Conservation (phyloP, 2,888 invertebrate genomes). For the Noctua comes region DNA sequence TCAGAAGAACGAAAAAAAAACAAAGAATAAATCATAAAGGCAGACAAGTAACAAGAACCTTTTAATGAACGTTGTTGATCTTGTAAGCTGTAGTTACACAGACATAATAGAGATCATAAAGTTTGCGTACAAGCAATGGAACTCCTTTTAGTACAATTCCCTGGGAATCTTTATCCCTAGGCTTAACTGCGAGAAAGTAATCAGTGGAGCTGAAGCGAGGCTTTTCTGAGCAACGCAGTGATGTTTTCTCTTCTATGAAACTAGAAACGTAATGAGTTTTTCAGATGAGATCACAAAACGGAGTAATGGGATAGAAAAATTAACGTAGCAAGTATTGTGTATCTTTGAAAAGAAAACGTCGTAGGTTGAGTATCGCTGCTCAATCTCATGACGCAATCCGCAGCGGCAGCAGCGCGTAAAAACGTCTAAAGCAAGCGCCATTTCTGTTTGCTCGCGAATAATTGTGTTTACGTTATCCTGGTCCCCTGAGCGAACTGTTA, state of each 20-base stretch:
- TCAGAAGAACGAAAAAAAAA: neutral
- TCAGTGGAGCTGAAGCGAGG: constrained; percentile 26
- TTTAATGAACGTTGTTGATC: constrained; percentile 34
- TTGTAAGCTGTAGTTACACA: constrained; percentile 34
- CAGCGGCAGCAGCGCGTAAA: constrained; percentile 11
- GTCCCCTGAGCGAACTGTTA: neutral
- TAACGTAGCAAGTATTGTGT: constrained; percentile 19
- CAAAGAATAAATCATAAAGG: constrained; percentile 7
- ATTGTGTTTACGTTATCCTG: constrained; percentile 50
- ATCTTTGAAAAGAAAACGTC: constrained; percentile 4
- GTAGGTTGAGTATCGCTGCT: constrained; percentile 11
- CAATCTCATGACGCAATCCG: constrained; percentile 18
- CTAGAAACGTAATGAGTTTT: constrained; percentile 11
- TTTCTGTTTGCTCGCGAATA: constrained; percentile 48
- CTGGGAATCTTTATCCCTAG: constrained; percentile 19
- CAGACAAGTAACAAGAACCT: constrained; percentile 12
- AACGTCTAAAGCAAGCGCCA: constrained; percentile 39
- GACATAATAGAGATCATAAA: constrained; percentile 40
- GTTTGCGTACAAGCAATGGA: constrained; percentile 15
- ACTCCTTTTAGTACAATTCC: constrained; percentile 30
- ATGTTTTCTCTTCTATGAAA: constrained; percentile 13
- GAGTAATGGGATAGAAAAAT: neutral
- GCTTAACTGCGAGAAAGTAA: constrained; percentile 32
- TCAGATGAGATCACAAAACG: constrained; percentile 16
- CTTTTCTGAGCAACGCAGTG: constrained; percentile 7